phyloP scores from a whole-genome alignment of 2,888 invertebrate species.

The Cylindroiulus punctatus region DNA sequence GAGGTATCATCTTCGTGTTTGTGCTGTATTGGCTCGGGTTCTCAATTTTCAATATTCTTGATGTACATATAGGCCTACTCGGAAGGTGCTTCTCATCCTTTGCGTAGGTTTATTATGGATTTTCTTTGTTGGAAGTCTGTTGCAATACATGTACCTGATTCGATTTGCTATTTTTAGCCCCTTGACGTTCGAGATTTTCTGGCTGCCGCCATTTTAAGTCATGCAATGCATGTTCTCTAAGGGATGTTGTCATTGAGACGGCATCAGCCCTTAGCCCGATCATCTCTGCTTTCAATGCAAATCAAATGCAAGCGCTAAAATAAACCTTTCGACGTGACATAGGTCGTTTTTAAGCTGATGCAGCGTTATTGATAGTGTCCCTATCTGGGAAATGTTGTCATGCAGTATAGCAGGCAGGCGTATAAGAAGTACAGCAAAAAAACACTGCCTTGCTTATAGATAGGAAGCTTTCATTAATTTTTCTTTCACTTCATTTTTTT shows the following conservation, averaged over 20 bases:
- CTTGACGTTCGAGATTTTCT: neutral
- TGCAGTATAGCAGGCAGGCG: no score
- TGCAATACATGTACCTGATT: neutral
- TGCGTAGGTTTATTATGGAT: neutral
- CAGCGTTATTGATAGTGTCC: no score
- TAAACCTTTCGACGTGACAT: no score
- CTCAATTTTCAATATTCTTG: neutral
- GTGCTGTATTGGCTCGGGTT: neutral
- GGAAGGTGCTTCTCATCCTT: neutral
- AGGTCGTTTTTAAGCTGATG: no score
- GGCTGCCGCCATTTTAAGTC: neutral
- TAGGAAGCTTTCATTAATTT: no score
- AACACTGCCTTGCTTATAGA: no score
- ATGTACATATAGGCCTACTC: no score
- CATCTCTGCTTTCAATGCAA: neutral
- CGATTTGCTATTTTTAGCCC: conserved; percentile 36
- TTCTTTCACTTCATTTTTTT: no score
- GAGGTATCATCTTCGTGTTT: neutral
- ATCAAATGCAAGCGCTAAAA: neutral
- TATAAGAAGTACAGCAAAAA: no score
- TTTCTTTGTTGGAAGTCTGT: neutral
- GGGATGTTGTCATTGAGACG: neutral
- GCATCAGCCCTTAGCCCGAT: neutral
- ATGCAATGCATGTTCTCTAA: neutral
- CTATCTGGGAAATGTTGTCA: no score